phyloP scores from a whole-genome alignment of 2,888 invertebrate genomes.

The Loripinus fragilis region DNA sequence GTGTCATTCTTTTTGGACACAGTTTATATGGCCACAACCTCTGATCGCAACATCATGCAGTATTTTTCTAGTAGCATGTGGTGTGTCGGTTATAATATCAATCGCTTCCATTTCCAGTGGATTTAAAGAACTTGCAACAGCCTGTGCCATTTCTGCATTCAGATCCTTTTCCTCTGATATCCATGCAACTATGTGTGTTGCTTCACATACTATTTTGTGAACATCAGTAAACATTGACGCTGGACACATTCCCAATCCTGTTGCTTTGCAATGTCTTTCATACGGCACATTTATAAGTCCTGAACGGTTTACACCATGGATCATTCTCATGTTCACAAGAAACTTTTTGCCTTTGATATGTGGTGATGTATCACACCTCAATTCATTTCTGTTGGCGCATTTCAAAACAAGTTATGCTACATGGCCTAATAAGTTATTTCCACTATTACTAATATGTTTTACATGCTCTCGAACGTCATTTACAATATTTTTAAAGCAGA shows the following conservation, averaged over 20 bases:
- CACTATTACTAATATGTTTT: neutral
- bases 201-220: slow-evolving; percentile 13
- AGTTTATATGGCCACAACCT: slow-evolving; percentile 24
- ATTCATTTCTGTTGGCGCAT: neutral
- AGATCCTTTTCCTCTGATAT: neutral
- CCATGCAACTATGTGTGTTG: neutral
- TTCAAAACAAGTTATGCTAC: neutral
- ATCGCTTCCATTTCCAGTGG: neutral
- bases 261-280: neutral
- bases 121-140: neutral
- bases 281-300: slow-evolving; percentile 6
- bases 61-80: slow-evolving; percentile 38
- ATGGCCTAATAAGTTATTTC: slow-evolving; percentile 16
- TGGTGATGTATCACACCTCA: slow-evolving; percentile 1
- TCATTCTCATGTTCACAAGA: slow-evolving; percentile 3
- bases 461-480: neutral
- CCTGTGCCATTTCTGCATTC: neutral
- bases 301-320: slow-evolving; percentile 9
- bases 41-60: slow-evolving; percentile 32
- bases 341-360: slow-evolving; percentile 4
- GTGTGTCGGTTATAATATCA: slow-evolving; percentile 31
- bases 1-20: slow-evolving; percentile 30
- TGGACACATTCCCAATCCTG: neutral
- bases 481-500: neutral
- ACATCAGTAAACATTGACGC: slow-evolving; percentile 12